Conservation (phyloP, 1,140 invertebrate species). For the Samia ricini region DNA sequence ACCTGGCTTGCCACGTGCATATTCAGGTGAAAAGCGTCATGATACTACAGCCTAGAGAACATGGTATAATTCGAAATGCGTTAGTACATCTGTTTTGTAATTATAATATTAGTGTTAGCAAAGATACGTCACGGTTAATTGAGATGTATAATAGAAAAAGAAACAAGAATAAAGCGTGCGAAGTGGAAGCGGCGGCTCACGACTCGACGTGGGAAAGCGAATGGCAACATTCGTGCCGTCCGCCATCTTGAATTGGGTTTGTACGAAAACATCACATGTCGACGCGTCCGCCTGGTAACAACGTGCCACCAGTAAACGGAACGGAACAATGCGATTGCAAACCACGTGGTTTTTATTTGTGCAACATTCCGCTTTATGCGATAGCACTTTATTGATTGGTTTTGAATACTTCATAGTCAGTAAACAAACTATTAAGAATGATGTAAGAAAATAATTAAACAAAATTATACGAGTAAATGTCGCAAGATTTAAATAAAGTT, state of each 20-base stretch:
- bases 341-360: slow-evolving; percentile 70
- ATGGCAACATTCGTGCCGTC: slow-evolving; percentile 59
- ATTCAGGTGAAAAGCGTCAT: slow-evolving; percentile 12
- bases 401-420: slow-evolving; percentile 1
- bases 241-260: slow-evolving; percentile 67
- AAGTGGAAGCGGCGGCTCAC: slow-evolving; percentile 46
- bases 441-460: no score
- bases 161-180: slow-evolving; percentile 68
- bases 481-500: no score
- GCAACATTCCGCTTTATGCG: slow-evolving; percentile 52
- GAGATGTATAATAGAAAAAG: slow-evolving; percentile 56
- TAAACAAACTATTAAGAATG: no score
- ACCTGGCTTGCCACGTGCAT: slow-evolving; percentile 34
- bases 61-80: slow-evolving; percentile 1
- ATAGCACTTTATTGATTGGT: slow-evolving; percentile 42
- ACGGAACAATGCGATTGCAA: slow-evolving; percentile 64
- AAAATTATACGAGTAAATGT: no score
- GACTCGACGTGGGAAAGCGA: slow-evolving; percentile 73
- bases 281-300: slow-evolving; percentile 69
- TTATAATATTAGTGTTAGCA: slow-evolving; percentile 24
- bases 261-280: slow-evolving; percentile 68
- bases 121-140: slow-evolving; percentile 55
- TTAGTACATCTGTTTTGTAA: slow-evolving; percentile 18
- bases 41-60: neutral
- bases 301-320: slow-evolving; percentile 62